Evolutionary conservation across 37 sponge, comb jelly and placozoan species (phyloP).

Genomic region (Ianthella basta): DNA sequence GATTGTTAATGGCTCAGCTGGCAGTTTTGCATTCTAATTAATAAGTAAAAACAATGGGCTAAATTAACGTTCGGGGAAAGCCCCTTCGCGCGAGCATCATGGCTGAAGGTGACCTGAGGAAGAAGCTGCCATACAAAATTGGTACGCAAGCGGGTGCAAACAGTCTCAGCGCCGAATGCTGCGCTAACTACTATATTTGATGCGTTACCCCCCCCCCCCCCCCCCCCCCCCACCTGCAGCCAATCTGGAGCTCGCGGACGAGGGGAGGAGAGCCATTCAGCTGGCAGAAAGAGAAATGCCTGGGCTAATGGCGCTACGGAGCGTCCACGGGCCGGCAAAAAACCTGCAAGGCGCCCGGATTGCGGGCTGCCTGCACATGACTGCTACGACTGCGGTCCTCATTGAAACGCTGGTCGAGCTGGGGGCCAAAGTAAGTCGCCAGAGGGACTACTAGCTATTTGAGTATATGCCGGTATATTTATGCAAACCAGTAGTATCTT

Average conservation of each 20-base stretch:
- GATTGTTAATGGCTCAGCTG: too few species aligned
- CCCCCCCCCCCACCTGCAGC: slow-evolving; percentile 58
- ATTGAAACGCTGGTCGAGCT: slow-evolving; percentile 64
- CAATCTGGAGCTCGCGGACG: slow-evolving; percentile 92
- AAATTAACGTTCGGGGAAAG: too few species aligned
- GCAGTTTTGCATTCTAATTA: too few species aligned
- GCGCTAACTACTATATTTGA: not conserved
- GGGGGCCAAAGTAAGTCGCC: slow-evolving; percentile 47
- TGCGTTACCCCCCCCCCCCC: too few species aligned
- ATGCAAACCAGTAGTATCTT: too few species aligned
- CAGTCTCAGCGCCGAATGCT: not conserved
- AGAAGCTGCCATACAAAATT: slow-evolving; percentile 9
- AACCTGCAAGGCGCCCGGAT: slow-evolving; percentile 65
- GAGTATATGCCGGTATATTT: too few species aligned
- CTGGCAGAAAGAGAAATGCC: slow-evolving; percentile 98
- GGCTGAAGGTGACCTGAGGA: too few species aligned
- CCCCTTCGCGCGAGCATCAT: too few species aligned
- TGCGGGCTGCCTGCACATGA: slow-evolving; percentile 74
- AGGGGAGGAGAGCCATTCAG: slow-evolving; percentile 90
- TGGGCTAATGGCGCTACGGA: slow-evolving; percentile 76
- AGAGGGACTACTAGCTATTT: not conserved
- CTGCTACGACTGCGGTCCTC: slow-evolving; percentile 60
- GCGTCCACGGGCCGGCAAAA: slow-evolving; percentile 32
- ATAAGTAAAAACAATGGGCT: too few species aligned
- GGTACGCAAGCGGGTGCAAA: not conserved